Evolutionary conservation across 2,113 vertebrate genomes (phyloP), one percentile per base, ranked within the genome.

Genomic region (Pelobates fuscus): DNA sequence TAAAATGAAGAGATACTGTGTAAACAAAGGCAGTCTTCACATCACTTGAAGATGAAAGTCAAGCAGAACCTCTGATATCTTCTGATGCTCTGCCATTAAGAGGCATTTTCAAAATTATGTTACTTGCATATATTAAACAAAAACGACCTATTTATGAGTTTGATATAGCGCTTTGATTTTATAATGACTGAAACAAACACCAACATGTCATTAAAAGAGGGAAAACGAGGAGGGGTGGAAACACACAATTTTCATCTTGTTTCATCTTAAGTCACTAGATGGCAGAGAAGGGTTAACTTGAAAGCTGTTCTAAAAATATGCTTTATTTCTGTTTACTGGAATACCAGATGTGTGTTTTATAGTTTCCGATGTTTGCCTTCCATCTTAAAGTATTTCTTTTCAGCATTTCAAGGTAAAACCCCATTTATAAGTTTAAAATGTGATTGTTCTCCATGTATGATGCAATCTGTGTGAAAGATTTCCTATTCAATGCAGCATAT

Each of bases 261-360:
- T 41, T 74, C 21, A 8, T 6, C 1, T 59, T 23, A 23, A 29
- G 72, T 76, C 72, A 76, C 72, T 76, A 76, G 72, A 55, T 76
- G 72, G 72, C 72, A 67, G 64, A 60, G 72, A 76, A 67, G 72
- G 72, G 72, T 67, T 75, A 75, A 74, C 49, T 52, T 57, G 30
- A 17, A 57, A 52, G 63, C 37, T 8, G 6, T 26, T 7, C 37
- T 10, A 26, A 37, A 10, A 8, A 29, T 60, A 20, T 32, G 24
- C 44, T 44, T 43, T 67, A 46, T 60, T 75, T 59, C 54, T 58
- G 37, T 66, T 75, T 46, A 21, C 63, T 49, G 20, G 44, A 49
- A 2, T 60, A 29, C 66, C 46, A 46, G n/a, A 29, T 58, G 30
- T 67, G 24, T 67, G 55, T 27, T 67, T 59, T 75, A 67, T 55